Percentiles rank a stretch among this genome's conserved stretches.
Evolutionary conservation across 2,888 invertebrate species (phyloP).

Genomic region (Platerodrilus igneus): DNA sequence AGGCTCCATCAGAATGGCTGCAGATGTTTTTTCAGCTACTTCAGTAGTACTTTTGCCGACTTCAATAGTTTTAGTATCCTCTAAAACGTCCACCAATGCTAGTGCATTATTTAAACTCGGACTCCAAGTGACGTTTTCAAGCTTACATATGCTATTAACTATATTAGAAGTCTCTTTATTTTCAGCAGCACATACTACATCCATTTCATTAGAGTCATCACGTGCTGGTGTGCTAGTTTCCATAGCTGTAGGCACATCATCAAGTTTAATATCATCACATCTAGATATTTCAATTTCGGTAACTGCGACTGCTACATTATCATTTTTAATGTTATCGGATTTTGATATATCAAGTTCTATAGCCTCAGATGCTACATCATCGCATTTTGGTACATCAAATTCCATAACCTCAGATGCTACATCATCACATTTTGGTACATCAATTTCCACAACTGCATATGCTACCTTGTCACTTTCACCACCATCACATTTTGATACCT

Average conservation of each 20-base stretch:
- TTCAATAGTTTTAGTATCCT: constrained; percentile 4
- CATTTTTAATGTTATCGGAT: neutral
- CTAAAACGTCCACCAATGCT: constrained; percentile 6
- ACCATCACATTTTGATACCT: neutral
- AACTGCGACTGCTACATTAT: neutral
- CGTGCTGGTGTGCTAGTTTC: too few species aligned
- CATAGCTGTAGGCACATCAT: too few species aligned
- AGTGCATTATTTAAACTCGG: constrained; percentile 6
- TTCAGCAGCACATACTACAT: too few species aligned
- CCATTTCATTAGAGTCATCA: too few species aligned
- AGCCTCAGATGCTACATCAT: too few species aligned
- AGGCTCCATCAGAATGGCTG: constrained; percentile 7
- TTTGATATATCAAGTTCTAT: neutral
- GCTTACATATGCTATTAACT: constrained; percentile 5
- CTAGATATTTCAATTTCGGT: neutral
- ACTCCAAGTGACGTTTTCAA: neutral
- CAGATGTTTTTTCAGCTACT: constrained; percentile 9
- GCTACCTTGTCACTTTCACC: constrained; percentile 4
- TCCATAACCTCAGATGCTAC: constrained; percentile 9
- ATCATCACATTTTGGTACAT: constrained; percentile 4
- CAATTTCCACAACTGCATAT: constrained; percentile 5
- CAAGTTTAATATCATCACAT: neutral
- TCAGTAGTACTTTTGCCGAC: constrained; percentile 3
- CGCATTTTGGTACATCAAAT: neutral
- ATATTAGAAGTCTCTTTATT: constrained; percentile 10